Percentiles rank a stretch among this genome's conserved stretches.
These are phyloP conservation scores for Steinernema carpocapsae DNA, from an alignment of 2,888 invertebrate species.

Conservation along the genomic window DNA sequence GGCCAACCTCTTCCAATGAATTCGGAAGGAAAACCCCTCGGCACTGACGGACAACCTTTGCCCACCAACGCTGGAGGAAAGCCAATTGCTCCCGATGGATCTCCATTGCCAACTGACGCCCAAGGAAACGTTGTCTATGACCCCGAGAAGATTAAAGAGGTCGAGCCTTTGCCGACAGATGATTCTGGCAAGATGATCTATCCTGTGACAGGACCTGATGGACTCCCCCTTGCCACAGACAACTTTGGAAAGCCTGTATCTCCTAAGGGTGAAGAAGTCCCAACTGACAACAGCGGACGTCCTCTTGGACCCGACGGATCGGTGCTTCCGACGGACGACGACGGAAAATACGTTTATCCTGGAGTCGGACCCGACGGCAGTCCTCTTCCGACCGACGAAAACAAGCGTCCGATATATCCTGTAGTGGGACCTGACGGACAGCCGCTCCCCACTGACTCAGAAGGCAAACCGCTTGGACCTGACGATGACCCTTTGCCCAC, in stretches of 20 bases:
- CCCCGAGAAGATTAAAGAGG: constrained; percentile 10
- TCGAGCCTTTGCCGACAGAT: constrained; percentile 42
- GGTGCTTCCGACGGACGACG: constrained; percentile 46
- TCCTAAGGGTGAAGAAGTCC: constrained; percentile 39
- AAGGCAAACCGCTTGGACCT: constrained; percentile 41
- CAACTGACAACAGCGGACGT: neutral
- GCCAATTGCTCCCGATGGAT: constrained; percentile 15
- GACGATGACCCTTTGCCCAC: constrained; percentile 38
- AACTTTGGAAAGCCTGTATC: constrained; percentile 43
- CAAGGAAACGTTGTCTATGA: constrained; percentile 35
- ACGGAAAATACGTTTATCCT: constrained; percentile 45
- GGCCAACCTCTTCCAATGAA: constrained; percentile 48
- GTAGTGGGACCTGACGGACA: constrained; percentile 38
- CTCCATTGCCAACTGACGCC: constrained; percentile 33
- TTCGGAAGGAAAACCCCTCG: constrained; percentile 38
- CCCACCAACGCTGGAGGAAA: constrained; percentile 41
- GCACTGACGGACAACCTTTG: constrained; percentile 17
- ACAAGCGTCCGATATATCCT: constrained; percentile 36
- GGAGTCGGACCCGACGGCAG: constrained; percentile 42
- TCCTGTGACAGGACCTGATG: constrained; percentile 37
- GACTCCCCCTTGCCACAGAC: constrained; percentile 36
- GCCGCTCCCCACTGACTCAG: constrained; percentile 44
- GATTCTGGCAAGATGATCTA: constrained; percentile 42
- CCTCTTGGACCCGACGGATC: constrained; percentile 44
- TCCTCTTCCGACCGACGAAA: constrained; percentile 43